These are phyloP conservation scores for Morone saxatilis DNA, from an alignment of 2,113 vertebrate genomes.

Conservation along the genomic window DNA sequence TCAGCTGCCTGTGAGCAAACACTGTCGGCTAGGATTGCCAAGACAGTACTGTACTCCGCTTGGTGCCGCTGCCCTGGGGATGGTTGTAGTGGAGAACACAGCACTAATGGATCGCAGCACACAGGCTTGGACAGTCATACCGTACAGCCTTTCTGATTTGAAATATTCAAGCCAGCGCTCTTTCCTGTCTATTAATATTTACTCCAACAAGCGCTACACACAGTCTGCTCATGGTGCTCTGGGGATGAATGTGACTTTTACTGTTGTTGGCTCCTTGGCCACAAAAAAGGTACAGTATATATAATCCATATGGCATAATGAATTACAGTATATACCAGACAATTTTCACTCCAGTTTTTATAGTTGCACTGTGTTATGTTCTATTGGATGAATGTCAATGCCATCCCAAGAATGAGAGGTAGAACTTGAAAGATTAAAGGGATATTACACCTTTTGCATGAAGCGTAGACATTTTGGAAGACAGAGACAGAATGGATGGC, in stretches of 20 bases:
- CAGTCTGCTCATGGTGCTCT: slow-evolving; percentile 45
- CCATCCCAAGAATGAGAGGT: not conserved
- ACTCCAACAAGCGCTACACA: slow-evolving; percentile 51
- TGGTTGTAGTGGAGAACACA: slow-evolving; percentile 48
- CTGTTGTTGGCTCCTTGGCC: slow-evolving; percentile 36
- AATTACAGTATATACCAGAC: not conserved
- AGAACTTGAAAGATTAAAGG: slow-evolving; percentile 6
- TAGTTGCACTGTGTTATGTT: not conserved
- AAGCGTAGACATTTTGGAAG: not conserved
- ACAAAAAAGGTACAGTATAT: slow-evolving; percentile 28
- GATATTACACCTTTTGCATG: not conserved
- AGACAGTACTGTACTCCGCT: slow-evolving; percentile 37
- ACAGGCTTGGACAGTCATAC: slow-evolving; percentile 56
- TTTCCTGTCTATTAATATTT: slow-evolving; percentile 71
- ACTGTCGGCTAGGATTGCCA: slow-evolving; percentile 38
- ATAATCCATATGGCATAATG: not conserved
- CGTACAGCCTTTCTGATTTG: slow-evolving; percentile 53
- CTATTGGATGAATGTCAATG: not conserved
- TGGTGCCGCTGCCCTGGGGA: slow-evolving; percentile 56
- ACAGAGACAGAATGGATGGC: not conserved
- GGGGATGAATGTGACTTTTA: slow-evolving; percentile 46
- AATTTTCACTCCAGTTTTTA: not conserved
- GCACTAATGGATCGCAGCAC: slow-evolving; percentile 65
- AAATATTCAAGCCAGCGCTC: slow-evolving; percentile 72
- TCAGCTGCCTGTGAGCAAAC: slow-evolving; percentile 41